Base-by-base conservation (phyloP, 2,113 vertebrate genomes). In the Pelecanoides urinatrix region DNA sequence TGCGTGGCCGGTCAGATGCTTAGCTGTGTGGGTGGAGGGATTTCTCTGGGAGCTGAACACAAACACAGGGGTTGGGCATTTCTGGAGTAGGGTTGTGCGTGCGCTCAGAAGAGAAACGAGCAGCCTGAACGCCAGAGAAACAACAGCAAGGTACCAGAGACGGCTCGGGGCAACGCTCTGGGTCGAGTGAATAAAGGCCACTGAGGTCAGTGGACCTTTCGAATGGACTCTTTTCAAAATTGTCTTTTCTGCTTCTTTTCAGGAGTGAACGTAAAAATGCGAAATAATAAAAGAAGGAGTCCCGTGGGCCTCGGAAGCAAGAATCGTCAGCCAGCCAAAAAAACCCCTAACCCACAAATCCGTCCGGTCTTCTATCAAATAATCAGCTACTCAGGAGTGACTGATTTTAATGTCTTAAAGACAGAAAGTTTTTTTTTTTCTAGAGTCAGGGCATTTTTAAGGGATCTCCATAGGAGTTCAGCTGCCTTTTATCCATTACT, bases 91-190 rank as follows among this genome's bases (percentile, higher is more conserved):
- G 5, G 45, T 15, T 71, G 44, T 52, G 30, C 40, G 21, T 34
- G 40, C 2, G 3, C 44, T 81, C 11, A 5, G 36, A 58, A 38
- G 40, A 8, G 63, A 63, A 73, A 47, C 20, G 25, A 71, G 56
- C 53, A 72, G 61, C 32, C 38, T 7, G 3, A 83, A 70, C 0
- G 0, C 63, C 52, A 18, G 56, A 18, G 36, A 21, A 59, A 42
- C 16, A 14, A 11, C 16, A 34, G 67, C 0, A 0, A 16, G 45
- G 30, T 20, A 65, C 30, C 2, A 1, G 16, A 58, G 29, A 23
- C 11, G 27, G 36, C 20, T 20, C 21, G 40, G 20, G n/a, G 15
- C 52, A 88, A 45, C 0, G 9, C 26, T 53, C 59, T 34, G 13
- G 13, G 21, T 36, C 49, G 20, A 19, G 25, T 9, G 23, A 44